Percentiles rank a stretch among this genome's conserved stretches.
These are phyloP conservation scores for Peromyscus maniculatus DNA, from an alignment of 2,113 vertebrate genomes.

Conservation along the genomic window DNA sequence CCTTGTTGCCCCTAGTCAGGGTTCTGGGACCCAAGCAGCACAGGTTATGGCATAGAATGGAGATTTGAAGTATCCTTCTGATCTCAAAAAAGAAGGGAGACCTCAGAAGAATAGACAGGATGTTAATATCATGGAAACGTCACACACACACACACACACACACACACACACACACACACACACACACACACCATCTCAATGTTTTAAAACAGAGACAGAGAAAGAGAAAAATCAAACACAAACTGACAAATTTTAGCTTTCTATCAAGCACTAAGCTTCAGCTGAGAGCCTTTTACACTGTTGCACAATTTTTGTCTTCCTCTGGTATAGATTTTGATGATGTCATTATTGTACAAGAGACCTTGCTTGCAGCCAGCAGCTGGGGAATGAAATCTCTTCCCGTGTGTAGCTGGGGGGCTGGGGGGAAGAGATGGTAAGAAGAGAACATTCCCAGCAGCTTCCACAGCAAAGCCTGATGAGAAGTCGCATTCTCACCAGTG, in stretches of 20 bases:
- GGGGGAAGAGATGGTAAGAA: slow-evolving; percentile 42
- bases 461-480: slow-evolving; percentile 82
- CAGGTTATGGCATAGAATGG: too few relatives aligned
- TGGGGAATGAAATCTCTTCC: slow-evolving; percentile 49
- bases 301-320: slow-evolving; percentile 68
- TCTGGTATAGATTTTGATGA: neutral
- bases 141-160: neutral
- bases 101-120: neutral
- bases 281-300: slow-evolving; percentile 56
- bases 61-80: neutral
- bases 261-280: slow-evolving; percentile 75
- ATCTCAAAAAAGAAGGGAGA: neutral
- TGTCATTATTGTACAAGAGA: slow-evolving; percentile 76
- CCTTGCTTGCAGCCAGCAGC: slow-evolving; percentile 48
- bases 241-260: slow-evolving; percentile 56
- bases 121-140: neutral
- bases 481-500: slow-evolving; percentile 80
- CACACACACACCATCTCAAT: neutral
- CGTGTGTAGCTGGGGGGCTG: slow-evolving; percentile 8
- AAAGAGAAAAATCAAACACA: slow-evolving; percentile 60
- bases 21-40: neutral
- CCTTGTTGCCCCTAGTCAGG: neutral
- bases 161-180: neutral
- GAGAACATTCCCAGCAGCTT: slow-evolving; percentile 86
- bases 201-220: slow-evolving; percentile 45